Evolutionary conservation across 2,113 vertebrate genomes (phyloP).

Genomic region (Podocnemis expansa): DNA sequence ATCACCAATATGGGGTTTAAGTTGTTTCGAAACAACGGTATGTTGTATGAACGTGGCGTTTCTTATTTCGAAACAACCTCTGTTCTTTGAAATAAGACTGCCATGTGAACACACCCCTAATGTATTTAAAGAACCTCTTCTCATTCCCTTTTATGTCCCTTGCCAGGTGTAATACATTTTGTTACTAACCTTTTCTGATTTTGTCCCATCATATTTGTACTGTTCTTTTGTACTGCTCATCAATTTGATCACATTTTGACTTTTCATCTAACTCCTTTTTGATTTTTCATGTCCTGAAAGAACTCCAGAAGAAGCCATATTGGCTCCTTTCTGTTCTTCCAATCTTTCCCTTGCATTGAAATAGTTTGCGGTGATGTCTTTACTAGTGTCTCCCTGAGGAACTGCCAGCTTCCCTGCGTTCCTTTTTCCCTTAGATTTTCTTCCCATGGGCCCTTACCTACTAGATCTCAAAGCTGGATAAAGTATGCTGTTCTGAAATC

Average conservation of each 20-base stretch:
- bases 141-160: not conserved
- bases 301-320: not conserved
- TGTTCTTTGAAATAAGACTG: no score
- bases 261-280: not conserved
- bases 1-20: no score
- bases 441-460: not conserved
- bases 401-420: not conserved
- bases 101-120: no score
- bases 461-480: not conserved
- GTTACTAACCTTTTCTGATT: not conserved
- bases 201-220: not conserved
- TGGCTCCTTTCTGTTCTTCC: not conserved
- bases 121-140: not conserved
- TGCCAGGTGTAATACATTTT: not conserved
- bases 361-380: not conserved
- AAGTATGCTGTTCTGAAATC: not conserved
- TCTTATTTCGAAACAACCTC: no score
- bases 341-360: not conserved
- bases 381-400: not conserved
- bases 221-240: not conserved
- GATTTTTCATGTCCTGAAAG: not conserved
- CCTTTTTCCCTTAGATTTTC: not conserved
- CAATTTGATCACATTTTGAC: not conserved
- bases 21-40: no score
- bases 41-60: no score